Percentiles rank a stretch among this genome's conserved stretches.
Conservation (phyloP, 1,140 invertebrate species). For the Plectrocnemia conspersa region DNA sequence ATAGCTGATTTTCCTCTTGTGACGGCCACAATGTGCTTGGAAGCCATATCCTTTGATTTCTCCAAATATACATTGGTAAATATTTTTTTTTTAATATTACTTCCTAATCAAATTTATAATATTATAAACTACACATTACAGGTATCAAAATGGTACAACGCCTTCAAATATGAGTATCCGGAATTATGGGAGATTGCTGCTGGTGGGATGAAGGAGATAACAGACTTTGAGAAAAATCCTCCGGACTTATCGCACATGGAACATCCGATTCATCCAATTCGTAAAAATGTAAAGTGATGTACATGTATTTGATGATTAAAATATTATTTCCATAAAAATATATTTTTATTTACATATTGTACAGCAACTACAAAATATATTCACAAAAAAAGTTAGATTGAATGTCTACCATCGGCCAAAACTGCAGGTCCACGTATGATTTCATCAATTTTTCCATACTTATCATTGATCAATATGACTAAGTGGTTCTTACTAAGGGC, state of each 20-base stretch:
- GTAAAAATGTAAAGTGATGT: constrained; percentile 42
- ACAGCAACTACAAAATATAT: neutral
- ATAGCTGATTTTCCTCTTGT: constrained; percentile 69
- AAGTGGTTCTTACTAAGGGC: neutral
- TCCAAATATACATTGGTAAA: constrained; percentile 51
- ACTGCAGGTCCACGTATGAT: neutral
- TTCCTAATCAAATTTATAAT: neutral
- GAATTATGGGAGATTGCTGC: constrained; percentile 64
- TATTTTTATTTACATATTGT: constrained; percentile 6
- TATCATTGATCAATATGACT: neutral
- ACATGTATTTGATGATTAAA: constrained; percentile 1
- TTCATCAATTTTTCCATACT: neutral
- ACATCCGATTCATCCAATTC: constrained; percentile 66
- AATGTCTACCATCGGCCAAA: neutral
- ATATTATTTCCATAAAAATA: neutral
- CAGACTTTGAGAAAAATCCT: constrained; percentile 60
- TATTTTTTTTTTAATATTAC: constrained; percentile 2
- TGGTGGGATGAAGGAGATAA: constrained; percentile 61
- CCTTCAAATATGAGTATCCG: constrained; percentile 62
- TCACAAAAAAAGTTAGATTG: neutral
- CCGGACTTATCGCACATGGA: constrained; percentile 61
- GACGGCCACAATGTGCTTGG: constrained; percentile 65
- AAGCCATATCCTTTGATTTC: constrained; percentile 64
- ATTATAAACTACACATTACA: constrained; percentile 21
- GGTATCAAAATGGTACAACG: constrained; percentile 61